A percentile compares a stretch with the other conserved stretches of the same genome.
phyloP scores from a whole-genome alignment of 1,140 invertebrate genomes.

The Antheraea pernyi region DNA sequence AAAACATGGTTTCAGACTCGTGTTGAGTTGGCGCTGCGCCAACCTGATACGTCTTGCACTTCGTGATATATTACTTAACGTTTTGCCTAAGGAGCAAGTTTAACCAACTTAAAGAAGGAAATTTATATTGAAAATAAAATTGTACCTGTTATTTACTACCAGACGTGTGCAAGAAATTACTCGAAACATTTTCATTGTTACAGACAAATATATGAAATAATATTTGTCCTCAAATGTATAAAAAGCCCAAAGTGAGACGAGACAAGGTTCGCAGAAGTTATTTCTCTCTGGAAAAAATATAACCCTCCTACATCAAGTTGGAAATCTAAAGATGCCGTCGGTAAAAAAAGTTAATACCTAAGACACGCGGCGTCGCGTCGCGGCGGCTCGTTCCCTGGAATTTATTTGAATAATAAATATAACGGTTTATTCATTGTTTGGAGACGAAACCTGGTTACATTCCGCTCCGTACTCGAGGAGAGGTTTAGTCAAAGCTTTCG shows the following conservation, averaged over 20 bases:
- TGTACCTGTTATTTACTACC: too few species aligned
- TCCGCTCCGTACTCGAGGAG: neutral
- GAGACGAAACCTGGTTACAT: neutral
- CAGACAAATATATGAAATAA: neutral
- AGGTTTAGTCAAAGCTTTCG: neutral
- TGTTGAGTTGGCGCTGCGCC: neutral
- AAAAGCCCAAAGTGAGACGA: neutral
- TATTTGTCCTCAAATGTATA: neutral
- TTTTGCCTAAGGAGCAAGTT: neutral
- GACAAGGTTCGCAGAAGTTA: neutral
- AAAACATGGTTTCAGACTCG: neutral
- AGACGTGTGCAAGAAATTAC: too few species aligned
- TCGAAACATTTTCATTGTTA: too few species aligned
- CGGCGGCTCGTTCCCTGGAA: neutral
- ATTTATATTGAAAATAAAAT: too few species aligned
- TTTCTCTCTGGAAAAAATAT: neutral
- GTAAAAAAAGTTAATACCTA: neutral
- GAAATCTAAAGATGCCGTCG: neutral
- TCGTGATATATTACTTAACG: neutral
- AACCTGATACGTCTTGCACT: neutral
- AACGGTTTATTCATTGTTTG: conserved; percentile 1
- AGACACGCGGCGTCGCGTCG: neutral
- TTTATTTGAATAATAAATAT: conserved; percentile 5
- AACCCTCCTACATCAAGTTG: neutral
- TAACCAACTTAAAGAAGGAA: neutral